A percentile compares a stretch with the other conserved stretches of the same genome.
Conservation (phyloP, 1,140 invertebrate genomes). For the Caenorhabditis remanei region DNA sequence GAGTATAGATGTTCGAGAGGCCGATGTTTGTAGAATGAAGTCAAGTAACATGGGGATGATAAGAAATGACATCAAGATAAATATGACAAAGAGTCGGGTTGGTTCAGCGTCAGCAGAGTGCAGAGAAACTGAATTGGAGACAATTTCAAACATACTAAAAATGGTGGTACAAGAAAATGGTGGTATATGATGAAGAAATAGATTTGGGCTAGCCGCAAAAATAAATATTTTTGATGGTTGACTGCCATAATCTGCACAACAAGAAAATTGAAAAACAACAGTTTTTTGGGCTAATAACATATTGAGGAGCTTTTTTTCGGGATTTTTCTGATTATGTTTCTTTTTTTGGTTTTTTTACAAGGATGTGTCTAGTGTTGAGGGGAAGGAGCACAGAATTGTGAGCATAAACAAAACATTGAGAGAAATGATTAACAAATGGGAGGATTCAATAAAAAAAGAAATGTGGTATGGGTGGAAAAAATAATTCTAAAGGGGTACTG, state of each 20-base stretch:
- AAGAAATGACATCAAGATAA: no score
- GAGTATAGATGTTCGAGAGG: no score
- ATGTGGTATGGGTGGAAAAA: background rate
- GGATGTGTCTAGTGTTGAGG: background rate
- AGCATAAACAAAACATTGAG: conserved; percentile 3
- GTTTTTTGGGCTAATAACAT: conserved; percentile 18
- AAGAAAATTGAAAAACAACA: conserved; percentile 40
- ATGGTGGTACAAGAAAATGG: conserved; percentile 3
- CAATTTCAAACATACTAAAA: conserved; percentile 47
- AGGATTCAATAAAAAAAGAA: background rate
- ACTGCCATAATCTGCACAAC: background rate
- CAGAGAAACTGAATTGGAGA: background rate
- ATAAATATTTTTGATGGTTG: background rate
- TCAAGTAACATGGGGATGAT: no score
- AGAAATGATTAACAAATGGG: conserved; percentile 15
- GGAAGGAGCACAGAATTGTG: conserved; percentile 7
- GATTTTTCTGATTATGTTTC: conserved; percentile 19
- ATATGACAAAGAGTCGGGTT: no score
- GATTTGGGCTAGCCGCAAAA: conserved; percentile 1
- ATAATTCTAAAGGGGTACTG: background rate
- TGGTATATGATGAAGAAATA: conserved; percentile 9
- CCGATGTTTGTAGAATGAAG: no score
- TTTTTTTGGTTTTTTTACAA: conserved; percentile 32
- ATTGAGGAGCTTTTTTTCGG: background rate
- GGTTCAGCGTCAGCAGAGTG: no score